Base-by-base conservation (phyloP, 2,113 vertebrate species). In the Melospiza georgiana region DNA sequence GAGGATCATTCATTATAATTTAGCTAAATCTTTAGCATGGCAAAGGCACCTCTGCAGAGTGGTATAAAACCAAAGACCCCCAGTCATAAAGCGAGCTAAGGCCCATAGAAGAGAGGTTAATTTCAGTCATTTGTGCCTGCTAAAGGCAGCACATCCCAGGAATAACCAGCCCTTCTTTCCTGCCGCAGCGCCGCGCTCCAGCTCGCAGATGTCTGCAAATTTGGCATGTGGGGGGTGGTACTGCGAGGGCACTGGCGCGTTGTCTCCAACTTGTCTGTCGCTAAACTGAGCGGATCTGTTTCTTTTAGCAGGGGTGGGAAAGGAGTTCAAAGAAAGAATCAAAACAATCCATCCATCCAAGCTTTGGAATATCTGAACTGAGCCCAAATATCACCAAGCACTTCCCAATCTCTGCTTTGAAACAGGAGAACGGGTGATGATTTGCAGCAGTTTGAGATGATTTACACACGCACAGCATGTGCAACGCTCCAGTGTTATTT, bases 281-380 rank as follows among this genome's bases (percentile, higher is more conserved):
- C 97, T 97, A 96, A 96, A 95, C 97, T 90, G 95, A 94, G 97
- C 48, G 94, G 98, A 97, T 97, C 97, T 97, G 98, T 77, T 98
- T 48, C 94, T 97, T 96, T 96, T 94, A 97, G 97, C 51, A 63
- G 92, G 96, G 96, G 95, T 95, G 97, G 95, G 96, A 94, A 97
- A 94, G 97, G 97, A 98, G 97, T 98, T 98, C 98, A 98, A 98
- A 98, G 98, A 94, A 96, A 97, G 97, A 97, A 98, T 97, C 96
- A 97, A 98, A 98, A 98, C 97, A 97, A 97, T 96, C 93, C 96
- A 83, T 91, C 95, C 94, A 76, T 79, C 97, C 93, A 81, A 94
- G 93, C 89, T 92, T 52, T 23, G 92, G 89, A 89, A 65, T 96
- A 97, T 93, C 89, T 96, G 96, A 97, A 83, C 89, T 30, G 87